phyloP scores from a whole-genome alignment of 2,113 vertebrate genomes.

The Oreochromis niloticus region DNA sequence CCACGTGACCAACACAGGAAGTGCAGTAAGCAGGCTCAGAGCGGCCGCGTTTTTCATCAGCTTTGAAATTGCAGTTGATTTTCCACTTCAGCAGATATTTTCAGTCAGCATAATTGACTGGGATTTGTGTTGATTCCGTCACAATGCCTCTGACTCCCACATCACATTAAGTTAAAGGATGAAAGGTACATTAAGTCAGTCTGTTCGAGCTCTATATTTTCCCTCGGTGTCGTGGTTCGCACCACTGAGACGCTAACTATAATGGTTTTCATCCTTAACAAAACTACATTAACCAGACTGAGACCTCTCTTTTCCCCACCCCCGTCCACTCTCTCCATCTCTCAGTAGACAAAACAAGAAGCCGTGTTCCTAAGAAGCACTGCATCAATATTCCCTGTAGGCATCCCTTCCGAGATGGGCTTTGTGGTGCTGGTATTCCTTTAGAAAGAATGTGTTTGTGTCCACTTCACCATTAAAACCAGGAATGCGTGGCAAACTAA shows the following conservation, averaged over 20 bases:
- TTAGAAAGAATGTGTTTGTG: not conserved
- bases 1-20: not conserved
- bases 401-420: not conserved
- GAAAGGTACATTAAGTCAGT: not conserved
- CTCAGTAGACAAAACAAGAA: not conserved
- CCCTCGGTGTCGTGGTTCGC: not conserved
- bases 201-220: not conserved
- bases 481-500: not conserved
- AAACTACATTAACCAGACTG: not conserved
- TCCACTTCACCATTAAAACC: not conserved
- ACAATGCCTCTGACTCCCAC: not conserved
- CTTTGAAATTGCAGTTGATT: not conserved
- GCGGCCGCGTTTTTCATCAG: not conserved
- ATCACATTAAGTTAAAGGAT: not conserved
- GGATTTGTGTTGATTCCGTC: conserved; percentile 5
- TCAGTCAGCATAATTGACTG: conserved; percentile 22
- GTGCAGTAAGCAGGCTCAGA: not conserved
- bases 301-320: not conserved
- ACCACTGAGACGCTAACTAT: not conserved
- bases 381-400: not conserved
- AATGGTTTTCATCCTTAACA: not conserved
- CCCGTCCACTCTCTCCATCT: not conserved
- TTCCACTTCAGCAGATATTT: conserved; percentile 26
- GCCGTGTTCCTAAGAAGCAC: not conserved
- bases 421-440: not conserved